Conservation (phyloP, 2,888 invertebrate species). For the Heliconius erato region DNA sequence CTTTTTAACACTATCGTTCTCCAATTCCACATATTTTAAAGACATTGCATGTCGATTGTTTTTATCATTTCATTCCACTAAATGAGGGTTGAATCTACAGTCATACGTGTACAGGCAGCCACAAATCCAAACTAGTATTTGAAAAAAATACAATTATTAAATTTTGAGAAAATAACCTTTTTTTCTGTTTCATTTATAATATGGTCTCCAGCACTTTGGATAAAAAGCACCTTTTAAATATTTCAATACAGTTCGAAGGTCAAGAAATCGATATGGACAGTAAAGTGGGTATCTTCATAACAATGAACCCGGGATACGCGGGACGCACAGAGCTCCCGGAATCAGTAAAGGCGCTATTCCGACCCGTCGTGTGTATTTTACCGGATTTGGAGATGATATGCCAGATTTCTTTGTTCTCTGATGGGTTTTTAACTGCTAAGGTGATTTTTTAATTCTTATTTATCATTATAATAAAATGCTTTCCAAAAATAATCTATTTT, state of each 20-base stretch:
- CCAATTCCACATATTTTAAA: no score
- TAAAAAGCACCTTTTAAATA: constrained; percentile 1
- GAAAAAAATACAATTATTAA: no score
- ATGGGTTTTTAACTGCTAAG: constrained; percentile 96
- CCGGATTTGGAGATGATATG: constrained; percentile 97
- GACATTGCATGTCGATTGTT: no score
- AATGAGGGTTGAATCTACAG: not conserved
- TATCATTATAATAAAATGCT: not conserved
- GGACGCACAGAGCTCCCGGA: constrained; percentile 96
- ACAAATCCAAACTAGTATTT: no score
- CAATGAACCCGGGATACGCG: constrained; percentile 98
- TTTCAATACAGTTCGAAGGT: constrained; percentile 89
- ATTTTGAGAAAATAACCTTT: no score
- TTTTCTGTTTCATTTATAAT: no score
- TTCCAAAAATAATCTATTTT: no score
- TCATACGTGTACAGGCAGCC: not conserved
- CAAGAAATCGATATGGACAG: constrained; percentile 92
- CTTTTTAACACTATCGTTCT: no score
- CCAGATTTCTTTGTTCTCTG: constrained; percentile 95
- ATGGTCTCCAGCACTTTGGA: not conserved
- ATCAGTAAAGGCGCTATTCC: constrained; percentile 95
- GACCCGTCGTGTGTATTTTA: constrained; percentile 96
- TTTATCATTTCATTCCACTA: not conserved
- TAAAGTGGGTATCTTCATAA: constrained; percentile 97
- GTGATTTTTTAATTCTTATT: constrained; percentile 66